These are phyloP conservation scores for Gymnocheta viridis DNA, from an alignment of 2,888 invertebrate species.

Conservation along the genomic window DNA sequence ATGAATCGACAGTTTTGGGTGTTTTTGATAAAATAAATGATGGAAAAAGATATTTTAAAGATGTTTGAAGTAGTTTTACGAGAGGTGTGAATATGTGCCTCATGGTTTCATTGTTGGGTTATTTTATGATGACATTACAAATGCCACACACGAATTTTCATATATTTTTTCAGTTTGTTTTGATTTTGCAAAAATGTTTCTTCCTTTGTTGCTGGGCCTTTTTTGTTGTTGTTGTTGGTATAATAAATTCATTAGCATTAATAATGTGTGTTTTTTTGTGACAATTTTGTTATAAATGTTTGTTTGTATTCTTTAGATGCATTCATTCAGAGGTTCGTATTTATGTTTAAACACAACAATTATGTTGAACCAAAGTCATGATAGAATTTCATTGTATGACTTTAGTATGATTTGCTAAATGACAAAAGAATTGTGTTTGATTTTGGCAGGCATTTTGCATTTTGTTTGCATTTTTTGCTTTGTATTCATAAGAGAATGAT, in stretches of 20 bases:
- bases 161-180: conserved; percentile 61
- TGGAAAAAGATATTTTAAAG: conserved; percentile 24
- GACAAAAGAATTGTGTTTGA: conserved; percentile 51
- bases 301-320: not conserved
- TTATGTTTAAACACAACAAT: conserved; percentile 3
- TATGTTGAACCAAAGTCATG: conserved; percentile 21
- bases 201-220: conserved; percentile 29
- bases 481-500: conserved; percentile 24
- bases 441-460: conserved; percentile 39
- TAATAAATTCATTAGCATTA: conserved; percentile 72
- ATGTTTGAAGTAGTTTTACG: conserved; percentile 10
- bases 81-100: conserved; percentile 48
- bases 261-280: conserved; percentile 71
- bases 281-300: conserved; percentile 25
- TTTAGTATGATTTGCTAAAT: conserved; percentile 27
- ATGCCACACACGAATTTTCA: conserved; percentile 77
- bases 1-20: conserved; percentile 75
- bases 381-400: conserved; percentile 18
- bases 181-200: conserved; percentile 50
- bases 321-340: not conserved
- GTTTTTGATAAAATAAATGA: conserved; percentile 4
- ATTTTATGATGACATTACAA: conserved; percentile 75
- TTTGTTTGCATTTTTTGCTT: conserved; percentile 5
- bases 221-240: conserved; percentile 46
- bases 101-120: conserved; percentile 43